phyloP scores from a whole-genome alignment of 2,113 vertebrate genomes.

The Acanthisitta chloris region DNA sequence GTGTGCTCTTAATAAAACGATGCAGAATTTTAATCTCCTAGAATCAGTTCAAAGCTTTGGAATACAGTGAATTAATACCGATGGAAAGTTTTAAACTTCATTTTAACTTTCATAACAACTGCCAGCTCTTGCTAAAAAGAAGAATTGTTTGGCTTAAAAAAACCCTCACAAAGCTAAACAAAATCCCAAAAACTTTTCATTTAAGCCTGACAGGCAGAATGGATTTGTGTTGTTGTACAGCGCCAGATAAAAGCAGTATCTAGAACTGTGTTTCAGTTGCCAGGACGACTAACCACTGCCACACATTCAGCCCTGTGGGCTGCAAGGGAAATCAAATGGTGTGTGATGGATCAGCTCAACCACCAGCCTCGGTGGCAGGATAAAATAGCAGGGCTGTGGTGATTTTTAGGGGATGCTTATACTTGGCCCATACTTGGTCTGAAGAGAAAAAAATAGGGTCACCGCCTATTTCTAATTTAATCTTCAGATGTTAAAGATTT shows the following conservation, averaged over 20 bases:
- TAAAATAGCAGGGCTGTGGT: not conserved
- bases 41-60: not conserved
- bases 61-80: not conserved
- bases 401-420: not conserved
- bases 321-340: not conserved
- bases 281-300: not conserved
- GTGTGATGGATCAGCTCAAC: not conserved
- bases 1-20: not conserved
- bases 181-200: not conserved
- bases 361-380: not conserved
- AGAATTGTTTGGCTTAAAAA: not conserved
- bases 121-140: not conserved
- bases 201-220: not conserved
- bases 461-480: not conserved
- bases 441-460: not conserved
- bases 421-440: not conserved
- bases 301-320: not conserved
- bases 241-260: slow-evolving; percentile 12
- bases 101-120: not conserved
- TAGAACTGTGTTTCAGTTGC: slow-evolving; percentile 8
- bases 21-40: not conserved
- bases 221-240: not conserved
- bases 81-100: not conserved
- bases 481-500: not conserved
- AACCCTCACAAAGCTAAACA: not conserved